Base-by-base conservation (phyloP, 2,113 vertebrate genomes). In the Cavia porcellus region DNA sequence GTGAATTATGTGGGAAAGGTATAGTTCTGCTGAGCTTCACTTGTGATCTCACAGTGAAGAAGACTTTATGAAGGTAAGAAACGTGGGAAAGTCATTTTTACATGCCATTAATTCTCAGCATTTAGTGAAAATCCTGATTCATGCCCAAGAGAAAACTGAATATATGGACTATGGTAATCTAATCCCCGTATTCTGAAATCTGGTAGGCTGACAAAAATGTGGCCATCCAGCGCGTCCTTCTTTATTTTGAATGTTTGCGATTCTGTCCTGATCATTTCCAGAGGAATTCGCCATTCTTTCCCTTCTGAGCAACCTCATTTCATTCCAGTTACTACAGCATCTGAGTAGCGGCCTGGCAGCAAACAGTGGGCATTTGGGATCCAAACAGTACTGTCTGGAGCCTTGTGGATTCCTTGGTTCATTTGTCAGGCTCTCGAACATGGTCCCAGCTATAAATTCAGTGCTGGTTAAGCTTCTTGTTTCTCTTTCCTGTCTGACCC, bases 31-130 rank as follows among this genome's bases (percentile, higher is more conserved):
- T 47, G 38, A 81, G 52, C 75, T 79, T 81, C 62, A 25, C 72
- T 92, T 74, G 59, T 45, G 64, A 19, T 70, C 17, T 86, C 74
- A 35, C 22, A 72, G 62, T 86, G 66, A 42, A 82, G 66, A 91
- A 83, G 59, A 83, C 83, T 57, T 70, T 35, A 62, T 45, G 66
- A 91, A 87, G 66, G 88, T 66, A 94, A 92, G 42, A 70, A 77
- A 59, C 61, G 38, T 68, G 42, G 70, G 87, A 55, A 91, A 87
- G 38, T 68, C 25, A 15, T 38, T 55, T 82, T 61, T 61, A 32
- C 7, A 17, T 81, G 42, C n/a, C 47, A 61, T 75, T n/a, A 62
- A 62, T 85, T 14, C 57, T 89, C 72, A 42, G 6, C 45, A 14
- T 85, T 79, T 84, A 89, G 61, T 61, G 42, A 75, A 42, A 28